Evolutionary conservation across 2,113 vertebrate species (phyloP).

Genomic region (Cinclus cinclus): DNA sequence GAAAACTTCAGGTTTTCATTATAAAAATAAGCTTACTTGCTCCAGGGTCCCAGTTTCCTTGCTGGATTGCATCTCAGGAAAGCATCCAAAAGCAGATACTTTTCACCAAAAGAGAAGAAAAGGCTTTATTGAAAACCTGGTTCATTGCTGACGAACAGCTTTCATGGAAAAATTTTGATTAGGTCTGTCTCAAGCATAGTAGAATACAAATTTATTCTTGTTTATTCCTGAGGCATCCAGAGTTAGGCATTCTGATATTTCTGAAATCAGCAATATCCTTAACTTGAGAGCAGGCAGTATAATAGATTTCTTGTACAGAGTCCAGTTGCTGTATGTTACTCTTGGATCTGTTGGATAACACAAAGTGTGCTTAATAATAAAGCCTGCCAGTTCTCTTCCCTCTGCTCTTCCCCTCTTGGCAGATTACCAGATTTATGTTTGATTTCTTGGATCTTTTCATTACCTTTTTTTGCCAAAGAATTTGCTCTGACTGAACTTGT

Average conservation of each 20-base stretch:
- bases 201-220: not conserved
- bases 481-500: constrained; percentile 13
- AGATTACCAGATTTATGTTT: constrained; percentile 23
- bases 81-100: not conserved
- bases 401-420: not conserved
- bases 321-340: constrained; percentile 20
- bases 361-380: not conserved
- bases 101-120: not conserved
- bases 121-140: not conserved
- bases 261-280: not conserved
- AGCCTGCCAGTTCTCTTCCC: constrained; percentile 21
- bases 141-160: not conserved
- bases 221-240: not conserved
- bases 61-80: not conserved
- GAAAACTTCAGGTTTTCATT: not conserved
- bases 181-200: not conserved
- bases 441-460: constrained; percentile 40
- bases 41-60: not conserved
- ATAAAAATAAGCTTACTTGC: not conserved
- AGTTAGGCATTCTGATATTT: not conserved
- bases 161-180: not conserved
- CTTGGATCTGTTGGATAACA: constrained; percentile 8
- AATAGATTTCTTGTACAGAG: not conserved
- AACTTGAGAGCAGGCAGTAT: not conserved
- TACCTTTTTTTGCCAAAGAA: constrained; percentile 10